Evolutionary conservation across 2,113 vertebrate genomes (phyloP).

Genomic region (Loxodonta africana): DNA sequence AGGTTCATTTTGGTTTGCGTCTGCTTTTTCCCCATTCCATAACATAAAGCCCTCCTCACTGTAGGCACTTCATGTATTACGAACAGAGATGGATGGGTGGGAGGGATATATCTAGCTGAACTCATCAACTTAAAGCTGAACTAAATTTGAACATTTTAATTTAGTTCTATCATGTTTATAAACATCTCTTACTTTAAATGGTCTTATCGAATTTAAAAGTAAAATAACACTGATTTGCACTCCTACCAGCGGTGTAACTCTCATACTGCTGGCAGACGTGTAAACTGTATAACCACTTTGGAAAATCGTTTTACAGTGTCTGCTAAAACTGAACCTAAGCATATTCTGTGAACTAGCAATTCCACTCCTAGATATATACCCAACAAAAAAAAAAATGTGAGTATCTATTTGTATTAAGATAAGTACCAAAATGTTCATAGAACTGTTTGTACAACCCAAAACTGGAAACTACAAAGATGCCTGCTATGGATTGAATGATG

Average conservation of each 20-base stretch:
- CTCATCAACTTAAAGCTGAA: not conserved
- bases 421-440: not conserved
- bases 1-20: not conserved
- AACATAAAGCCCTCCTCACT: not conserved
- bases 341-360: not conserved
- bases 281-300: not conserved
- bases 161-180: not conserved
- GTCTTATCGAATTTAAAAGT: constrained; percentile 19
- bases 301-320: not conserved
- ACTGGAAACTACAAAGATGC: not conserved
- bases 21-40: not conserved
- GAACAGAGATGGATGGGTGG: not conserved
- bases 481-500: not conserved
- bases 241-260: not conserved
- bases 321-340: not conserved
- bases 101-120: not conserved
- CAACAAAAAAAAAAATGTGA: not conserved
- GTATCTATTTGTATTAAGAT: not conserved
- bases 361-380: not conserved
- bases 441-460: not conserved
- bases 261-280: not conserved
- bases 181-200: not conserved
- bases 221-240: not conserved
- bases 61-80: not conserved
- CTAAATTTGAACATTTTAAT: not conserved